Conservation (phyloP, 2,888 invertebrate genomes). For the Galeruca laticollis region DNA sequence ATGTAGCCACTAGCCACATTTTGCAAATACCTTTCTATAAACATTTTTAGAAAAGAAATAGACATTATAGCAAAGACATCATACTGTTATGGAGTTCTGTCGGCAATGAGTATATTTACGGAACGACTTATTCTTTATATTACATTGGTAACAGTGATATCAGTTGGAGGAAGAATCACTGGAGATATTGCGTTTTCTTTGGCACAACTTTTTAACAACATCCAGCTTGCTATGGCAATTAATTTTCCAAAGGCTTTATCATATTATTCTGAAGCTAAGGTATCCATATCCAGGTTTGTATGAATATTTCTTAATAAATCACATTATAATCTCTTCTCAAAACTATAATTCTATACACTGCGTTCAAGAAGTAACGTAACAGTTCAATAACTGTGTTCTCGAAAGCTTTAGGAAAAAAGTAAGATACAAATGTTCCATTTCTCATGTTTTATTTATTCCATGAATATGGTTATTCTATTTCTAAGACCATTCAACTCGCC, state of each 20-base stretch:
- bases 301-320: not conserved
- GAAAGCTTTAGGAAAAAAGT: not conserved
- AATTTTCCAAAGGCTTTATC: constrained; percentile 55
- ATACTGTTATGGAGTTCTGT: constrained; percentile 75
- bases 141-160: constrained; percentile 81
- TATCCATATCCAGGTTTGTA: constrained; percentile 9
- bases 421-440: too few relatives aligned
- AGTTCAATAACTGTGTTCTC: not conserved
- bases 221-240: constrained; percentile 66
- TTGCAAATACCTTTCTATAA: not conserved
- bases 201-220: constrained; percentile 81
- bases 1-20: too few relatives aligned
- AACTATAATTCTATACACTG: not conserved
- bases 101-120: constrained; percentile 80
- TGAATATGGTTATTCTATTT: not conserved
- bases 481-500: too few relatives aligned
- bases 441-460: not conserved
- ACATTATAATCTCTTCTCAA: too few relatives aligned
- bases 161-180: constrained; percentile 71
- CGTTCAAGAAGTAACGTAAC: not conserved
- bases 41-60: constrained; percentile 70
- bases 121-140: constrained; percentile 87
- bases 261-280: constrained; percentile 51
- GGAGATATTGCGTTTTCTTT: constrained; percentile 80
- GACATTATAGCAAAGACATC: constrained; percentile 74